A percentile compares a stretch with the other conserved stretches of the same genome.
phyloP scores from a whole-genome alignment of 2,888 invertebrate species.

The Drosophila stalkeri region DNA sequence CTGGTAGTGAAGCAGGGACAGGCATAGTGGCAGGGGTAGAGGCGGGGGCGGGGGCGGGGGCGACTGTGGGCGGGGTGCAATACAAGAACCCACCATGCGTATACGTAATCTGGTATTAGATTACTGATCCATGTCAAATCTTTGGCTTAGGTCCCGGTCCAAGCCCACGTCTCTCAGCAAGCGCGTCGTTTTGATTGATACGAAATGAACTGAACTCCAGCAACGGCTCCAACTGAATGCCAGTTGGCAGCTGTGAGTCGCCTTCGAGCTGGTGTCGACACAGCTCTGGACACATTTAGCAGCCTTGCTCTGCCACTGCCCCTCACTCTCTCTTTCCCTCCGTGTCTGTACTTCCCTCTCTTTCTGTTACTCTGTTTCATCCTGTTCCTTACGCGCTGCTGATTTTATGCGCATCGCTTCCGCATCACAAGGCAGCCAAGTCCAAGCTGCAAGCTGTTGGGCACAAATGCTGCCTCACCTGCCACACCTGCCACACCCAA shows the following conservation, averaged over 20 bases:
- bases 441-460: constrained; percentile 41
- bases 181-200: constrained; percentile 80
- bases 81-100: constrained; percentile 77
- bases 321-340: neutral
- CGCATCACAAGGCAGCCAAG: constrained; percentile 65
- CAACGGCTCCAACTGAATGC: constrained; percentile 15
- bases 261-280: constrained; percentile 38
- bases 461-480: constrained; percentile 1
- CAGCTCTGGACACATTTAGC: constrained; percentile 26
- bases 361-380: constrained; percentile 22
- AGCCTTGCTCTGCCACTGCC: neutral
- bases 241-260: constrained; percentile 21
- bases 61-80: constrained; percentile 43
- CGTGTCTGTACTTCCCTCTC: neutral
- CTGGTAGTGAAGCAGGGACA: neutral
- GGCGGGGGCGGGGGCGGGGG: neutral
- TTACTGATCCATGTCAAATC: constrained; percentile 86
- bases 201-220: constrained; percentile 40
- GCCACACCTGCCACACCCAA: neutral
- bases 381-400: constrained; percentile 66
- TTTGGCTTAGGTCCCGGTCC: constrained; percentile 80
- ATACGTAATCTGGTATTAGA: constrained; percentile 85
- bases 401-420: constrained; percentile 76
- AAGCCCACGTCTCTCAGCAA: constrained; percentile 41
- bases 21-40: too few relatives aligned